Evolutionary conservation across 2,888 invertebrate genomes (phyloP).

Genomic region (Caenorhabditis sp.): DNA sequence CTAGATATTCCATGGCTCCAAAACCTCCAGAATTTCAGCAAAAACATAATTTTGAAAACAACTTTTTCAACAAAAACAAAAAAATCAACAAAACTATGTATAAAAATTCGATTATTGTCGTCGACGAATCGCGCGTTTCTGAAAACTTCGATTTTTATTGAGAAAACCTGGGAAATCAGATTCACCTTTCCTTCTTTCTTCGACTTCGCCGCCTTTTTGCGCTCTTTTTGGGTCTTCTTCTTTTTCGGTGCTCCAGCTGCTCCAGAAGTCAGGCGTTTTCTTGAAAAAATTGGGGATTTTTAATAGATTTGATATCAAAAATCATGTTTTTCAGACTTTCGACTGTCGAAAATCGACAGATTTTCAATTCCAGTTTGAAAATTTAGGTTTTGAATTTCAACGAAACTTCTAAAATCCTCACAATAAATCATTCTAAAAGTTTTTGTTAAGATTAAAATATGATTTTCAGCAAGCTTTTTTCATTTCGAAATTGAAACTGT

Average conservation of each 20-base stretch:
- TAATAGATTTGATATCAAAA: neutral
- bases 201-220: slow-evolving; percentile 35
- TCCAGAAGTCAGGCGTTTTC: slow-evolving; percentile 24
- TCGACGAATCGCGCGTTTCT: slow-evolving; percentile 35
- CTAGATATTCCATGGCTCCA: neutral
- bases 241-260: slow-evolving; percentile 14
- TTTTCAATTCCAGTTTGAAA: neutral
- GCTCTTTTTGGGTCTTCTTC: slow-evolving; percentile 34
- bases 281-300: slow-evolving; percentile 2
- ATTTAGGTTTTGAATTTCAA: too few relatives aligned
- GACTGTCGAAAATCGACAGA: neutral
- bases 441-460: too few relatives aligned
- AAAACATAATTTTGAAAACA: slow-evolving; percentile 3
- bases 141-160: neutral
- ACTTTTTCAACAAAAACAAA: slow-evolving; percentile 14
- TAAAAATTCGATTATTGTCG: slow-evolving; percentile 18
- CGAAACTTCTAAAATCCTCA: too few relatives aligned
- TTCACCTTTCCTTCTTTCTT: slow-evolving; percentile 31
- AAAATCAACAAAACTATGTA: slow-evolving; percentile 2
- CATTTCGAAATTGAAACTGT: neutral
- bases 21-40: slow-evolving; percentile 2
- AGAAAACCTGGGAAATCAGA: too few relatives aligned
- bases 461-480: too few relatives aligned
- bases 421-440: too few relatives aligned
- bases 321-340: too few relatives aligned